Evolutionary conservation across 37 sponge, comb jelly and placozoan genomes (phyloP), one percentile per base, ranked within the genome.

Genomic region (Haliclona indistincta): DNA sequence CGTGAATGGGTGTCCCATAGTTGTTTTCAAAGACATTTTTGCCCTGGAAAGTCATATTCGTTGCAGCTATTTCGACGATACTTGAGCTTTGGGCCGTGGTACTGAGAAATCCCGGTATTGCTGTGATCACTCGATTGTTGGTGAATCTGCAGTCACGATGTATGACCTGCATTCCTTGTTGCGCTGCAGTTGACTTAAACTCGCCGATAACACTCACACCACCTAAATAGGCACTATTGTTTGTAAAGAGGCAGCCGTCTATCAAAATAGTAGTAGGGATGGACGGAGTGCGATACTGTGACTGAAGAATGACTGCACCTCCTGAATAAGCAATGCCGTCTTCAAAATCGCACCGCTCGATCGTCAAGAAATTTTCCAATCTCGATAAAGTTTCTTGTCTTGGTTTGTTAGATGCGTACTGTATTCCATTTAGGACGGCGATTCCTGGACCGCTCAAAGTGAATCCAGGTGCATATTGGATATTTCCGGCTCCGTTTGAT

Each of bases 41-140:
- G 6, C 67, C 86, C 15, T 5, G n/a, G 1, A 85, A 39, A 29
- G 79, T 76, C 33, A 85, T 1, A 51, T 78, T 78, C n/a, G 72
- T 26, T 4, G 71, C 4, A 22, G 25, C 2, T 0, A 38, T 26
- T 20, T 73, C 51, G 0, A 85, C 22, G 5, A 77, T 52, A 2
- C 53, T 71, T n/a, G 73, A 78, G 38, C 15, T 72, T 6, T 65
- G 13, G 0, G 29, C 17, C 10, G 56, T 7, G 2, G 68, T 34
- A 3, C 22, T 32, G 32, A 36, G 7, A n/a, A 36, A 30, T 20
- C 54, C 43, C n/a, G 51, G 22, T n/a, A 2, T 4, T 0, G 32
- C 41, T 2, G 43, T 25, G 2, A 38, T 25, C n/a, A 77, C 30
- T 17, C 0, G 47, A 38, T 84, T 84, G 43, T 84, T 25, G 8